These are phyloP conservation scores for Paracentrotus lividus DNA, from an alignment of 53 echinoderm and acorn worm genomes.

Conservation along the genomic window DNA sequence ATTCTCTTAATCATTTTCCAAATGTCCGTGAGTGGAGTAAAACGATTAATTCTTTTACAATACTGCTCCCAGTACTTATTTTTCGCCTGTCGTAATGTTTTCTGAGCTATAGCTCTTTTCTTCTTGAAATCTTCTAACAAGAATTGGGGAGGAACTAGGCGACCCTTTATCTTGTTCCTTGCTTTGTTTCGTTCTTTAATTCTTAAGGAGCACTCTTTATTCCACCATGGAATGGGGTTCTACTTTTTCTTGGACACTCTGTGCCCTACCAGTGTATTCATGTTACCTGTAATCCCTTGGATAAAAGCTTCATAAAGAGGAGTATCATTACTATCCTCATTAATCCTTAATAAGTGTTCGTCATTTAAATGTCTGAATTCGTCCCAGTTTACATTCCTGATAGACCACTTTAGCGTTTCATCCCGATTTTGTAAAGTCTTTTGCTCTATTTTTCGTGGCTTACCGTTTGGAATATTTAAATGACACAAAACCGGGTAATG, in stretches of 20 bases:
- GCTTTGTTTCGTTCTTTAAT: neutral
- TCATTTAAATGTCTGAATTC: neutral
- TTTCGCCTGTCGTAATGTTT: neutral
- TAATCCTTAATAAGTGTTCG: neutral
- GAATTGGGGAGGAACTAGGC: neutral
- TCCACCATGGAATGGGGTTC: neutral
- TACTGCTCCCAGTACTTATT: neutral
- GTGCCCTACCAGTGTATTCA: neutral
- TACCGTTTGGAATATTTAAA: no score
- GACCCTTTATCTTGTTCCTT: neutral
- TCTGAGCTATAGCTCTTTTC: neutral
- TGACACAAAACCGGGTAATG: no score
- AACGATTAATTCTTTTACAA: neutral
- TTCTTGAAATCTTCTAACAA: neutral
- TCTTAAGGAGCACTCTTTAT: neutral
- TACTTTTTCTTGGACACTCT: neutral
- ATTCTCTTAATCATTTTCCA: neutral
- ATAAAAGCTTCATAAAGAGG: neutral
- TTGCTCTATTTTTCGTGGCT: no score
- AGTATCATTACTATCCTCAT: neutral
- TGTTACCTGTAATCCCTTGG: neutral
- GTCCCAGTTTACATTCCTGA: neutral
- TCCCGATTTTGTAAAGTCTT: neutral
- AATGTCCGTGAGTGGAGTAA: neutral
- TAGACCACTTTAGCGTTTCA: neutral